Conservation (phyloP, 2,888 invertebrate genomes). For the Cryptus armator region DNA sequence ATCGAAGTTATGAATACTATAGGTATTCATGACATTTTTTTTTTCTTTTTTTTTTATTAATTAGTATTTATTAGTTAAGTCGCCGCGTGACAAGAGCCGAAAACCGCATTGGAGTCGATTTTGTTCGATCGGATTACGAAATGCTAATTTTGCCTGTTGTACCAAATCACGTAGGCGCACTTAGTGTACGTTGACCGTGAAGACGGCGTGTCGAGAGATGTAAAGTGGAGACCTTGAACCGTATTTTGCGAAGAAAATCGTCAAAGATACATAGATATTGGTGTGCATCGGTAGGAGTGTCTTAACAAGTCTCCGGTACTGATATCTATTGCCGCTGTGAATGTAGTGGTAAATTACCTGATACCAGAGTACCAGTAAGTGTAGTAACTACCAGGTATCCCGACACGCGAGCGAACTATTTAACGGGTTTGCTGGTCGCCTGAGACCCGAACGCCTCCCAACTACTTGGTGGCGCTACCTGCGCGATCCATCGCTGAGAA, state of each 20-base stretch:
- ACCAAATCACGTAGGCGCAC: conserved; percentile 24
- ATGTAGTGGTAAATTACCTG: conserved; percentile 29
- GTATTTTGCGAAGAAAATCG: conserved; percentile 43
- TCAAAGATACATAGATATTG: conserved; percentile 30
- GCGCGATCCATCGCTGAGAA: neutral
- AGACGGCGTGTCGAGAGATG: conserved; percentile 38
- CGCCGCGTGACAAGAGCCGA: neutral
- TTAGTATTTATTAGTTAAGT: too few relatives aligned
- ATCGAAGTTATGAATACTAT: too few relatives aligned
- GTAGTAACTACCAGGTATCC: conserved; percentile 21
- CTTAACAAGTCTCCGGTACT: conserved; percentile 21
- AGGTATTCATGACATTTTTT: too few relatives aligned
- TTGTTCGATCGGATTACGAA: conserved; percentile 24
- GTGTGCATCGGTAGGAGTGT: conserved; percentile 18
- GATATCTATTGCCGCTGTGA: conserved; percentile 35
- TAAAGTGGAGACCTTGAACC: conserved; percentile 51
- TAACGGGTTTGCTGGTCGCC: conserved; percentile 2
- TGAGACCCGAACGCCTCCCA: conserved; percentile 23
- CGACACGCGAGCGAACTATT: conserved; percentile 58
- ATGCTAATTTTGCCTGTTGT: neutral
- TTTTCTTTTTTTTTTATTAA: too few relatives aligned
- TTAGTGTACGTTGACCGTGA: conserved; percentile 54
- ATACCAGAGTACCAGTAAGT: conserved; percentile 30
- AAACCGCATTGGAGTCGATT: neutral
- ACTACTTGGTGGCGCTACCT: neutral